These are phyloP conservation scores for Mustela lutreola DNA, from an alignment of 2,113 vertebrate species.

Conservation along the genomic window DNA sequence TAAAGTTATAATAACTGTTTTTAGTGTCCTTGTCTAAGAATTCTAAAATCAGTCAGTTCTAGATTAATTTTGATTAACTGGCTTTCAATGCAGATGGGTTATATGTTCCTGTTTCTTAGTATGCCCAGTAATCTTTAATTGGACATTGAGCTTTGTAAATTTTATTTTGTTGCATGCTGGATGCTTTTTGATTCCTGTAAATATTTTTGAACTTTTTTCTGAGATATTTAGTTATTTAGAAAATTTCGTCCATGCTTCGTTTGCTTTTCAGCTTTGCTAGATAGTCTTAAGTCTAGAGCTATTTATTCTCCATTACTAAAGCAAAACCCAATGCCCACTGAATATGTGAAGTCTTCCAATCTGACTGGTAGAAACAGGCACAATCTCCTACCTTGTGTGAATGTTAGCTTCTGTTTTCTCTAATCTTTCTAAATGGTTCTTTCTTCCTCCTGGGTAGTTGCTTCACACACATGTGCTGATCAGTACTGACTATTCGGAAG, in stretches of 20 bases:
- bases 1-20: background rate
- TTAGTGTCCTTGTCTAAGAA: background rate
- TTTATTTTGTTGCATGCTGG: background rate
- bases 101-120: conserved; percentile 30
- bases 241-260: background rate
- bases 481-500: background rate
- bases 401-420: background rate
- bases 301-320: background rate
- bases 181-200: background rate
- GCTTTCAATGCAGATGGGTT: background rate
- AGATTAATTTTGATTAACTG: background rate
- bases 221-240: conserved; percentile 23
- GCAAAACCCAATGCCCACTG: background rate
- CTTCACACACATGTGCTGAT: background rate
- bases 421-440: background rate
- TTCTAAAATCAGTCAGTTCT: conserved; percentile 1
- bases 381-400: background rate
- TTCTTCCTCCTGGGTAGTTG: background rate
- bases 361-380: background rate
- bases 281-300: background rate
- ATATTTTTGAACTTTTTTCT: conserved; percentile 20
- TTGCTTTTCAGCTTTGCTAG: conserved; percentile 27
- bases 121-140: background rate
- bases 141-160: background rate
- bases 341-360: background rate